These are phyloP conservation scores for Todiramphus chloris DNA, from an alignment of 2,113 vertebrate genomes.

Conservation along the genomic window DNA sequence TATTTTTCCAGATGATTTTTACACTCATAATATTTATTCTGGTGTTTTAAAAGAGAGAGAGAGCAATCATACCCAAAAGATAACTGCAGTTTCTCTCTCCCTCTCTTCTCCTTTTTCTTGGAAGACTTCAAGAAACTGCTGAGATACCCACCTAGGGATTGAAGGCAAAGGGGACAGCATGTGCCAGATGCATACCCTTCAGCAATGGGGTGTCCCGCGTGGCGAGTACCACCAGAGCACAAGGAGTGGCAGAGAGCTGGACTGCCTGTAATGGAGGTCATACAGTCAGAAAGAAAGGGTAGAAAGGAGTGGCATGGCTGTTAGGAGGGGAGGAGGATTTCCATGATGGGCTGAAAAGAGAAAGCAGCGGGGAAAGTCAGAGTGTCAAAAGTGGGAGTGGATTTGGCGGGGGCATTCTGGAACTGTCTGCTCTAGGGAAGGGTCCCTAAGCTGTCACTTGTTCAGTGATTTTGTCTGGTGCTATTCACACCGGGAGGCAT, in stretches of 20 bases:
- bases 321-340: background rate
- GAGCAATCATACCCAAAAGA: background rate
- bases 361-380: background rate
- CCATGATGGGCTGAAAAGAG: background rate
- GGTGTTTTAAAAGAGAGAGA: background rate
- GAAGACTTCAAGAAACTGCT: background rate
- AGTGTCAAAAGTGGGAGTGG: background rate
- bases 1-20: background rate
- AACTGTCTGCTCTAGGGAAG: background rate
- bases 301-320: background rate
- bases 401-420: background rate
- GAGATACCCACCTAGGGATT: background rate
- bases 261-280: background rate
- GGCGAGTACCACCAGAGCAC: background rate
- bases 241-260: background rate
- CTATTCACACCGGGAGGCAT: background rate
- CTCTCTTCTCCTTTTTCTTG: background rate
- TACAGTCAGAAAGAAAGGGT: background rate
- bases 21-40: background rate
- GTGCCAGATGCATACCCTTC: background rate
- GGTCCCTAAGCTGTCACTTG: background rate
- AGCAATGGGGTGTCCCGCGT: fast-evolving
- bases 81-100: background rate
- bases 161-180: background rate
- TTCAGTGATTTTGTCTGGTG: background rate